A percentile compares a stretch with the other conserved stretches of the same genome.
Conservation (phyloP, 2,888 invertebrate species). For the Melanotus villosus region DNA sequence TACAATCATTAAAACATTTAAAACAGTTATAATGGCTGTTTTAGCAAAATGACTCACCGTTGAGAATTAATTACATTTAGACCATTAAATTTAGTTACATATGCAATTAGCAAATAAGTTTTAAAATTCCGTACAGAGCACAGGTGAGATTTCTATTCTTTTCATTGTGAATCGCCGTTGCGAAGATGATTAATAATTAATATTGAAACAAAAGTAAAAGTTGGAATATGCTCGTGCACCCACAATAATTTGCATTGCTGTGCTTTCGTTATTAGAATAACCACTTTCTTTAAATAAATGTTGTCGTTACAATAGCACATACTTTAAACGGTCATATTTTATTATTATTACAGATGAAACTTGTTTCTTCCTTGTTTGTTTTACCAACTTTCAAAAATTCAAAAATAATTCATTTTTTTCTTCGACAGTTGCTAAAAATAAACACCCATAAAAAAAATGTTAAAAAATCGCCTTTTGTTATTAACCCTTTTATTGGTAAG, state of each 20-base stretch:
- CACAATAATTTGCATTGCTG: slow-evolving; percentile 30
- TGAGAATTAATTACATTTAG: too few species aligned
- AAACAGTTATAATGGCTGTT: too few species aligned
- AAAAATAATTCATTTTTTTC: too few species aligned
- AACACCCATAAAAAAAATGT: too few species aligned
- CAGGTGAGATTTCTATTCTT: neutral
- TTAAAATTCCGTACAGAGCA: neutral
- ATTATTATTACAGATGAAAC: neutral
- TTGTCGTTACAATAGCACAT: neutral
- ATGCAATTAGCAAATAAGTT: neutral
- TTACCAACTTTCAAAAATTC: too few species aligned
- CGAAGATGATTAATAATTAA: slow-evolving; percentile 18
- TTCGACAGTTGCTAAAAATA: too few species aligned
- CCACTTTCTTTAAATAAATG: slow-evolving; percentile 24
- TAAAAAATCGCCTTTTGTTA: too few species aligned
- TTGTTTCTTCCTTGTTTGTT: neutral
- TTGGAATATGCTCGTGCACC: slow-evolving; percentile 35
- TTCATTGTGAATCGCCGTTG: neutral
- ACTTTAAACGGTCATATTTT: neutral
- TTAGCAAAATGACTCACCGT: too few species aligned
- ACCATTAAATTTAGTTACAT: too few species aligned
- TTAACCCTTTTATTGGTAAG: too few species aligned
- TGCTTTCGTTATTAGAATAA: slow-evolving; percentile 29
- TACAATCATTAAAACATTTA: too few species aligned
- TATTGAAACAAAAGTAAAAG: slow-evolving; percentile 35